Base-by-base conservation (phyloP, 2,888 invertebrate genomes). In the Dasypolia templi region DNA sequence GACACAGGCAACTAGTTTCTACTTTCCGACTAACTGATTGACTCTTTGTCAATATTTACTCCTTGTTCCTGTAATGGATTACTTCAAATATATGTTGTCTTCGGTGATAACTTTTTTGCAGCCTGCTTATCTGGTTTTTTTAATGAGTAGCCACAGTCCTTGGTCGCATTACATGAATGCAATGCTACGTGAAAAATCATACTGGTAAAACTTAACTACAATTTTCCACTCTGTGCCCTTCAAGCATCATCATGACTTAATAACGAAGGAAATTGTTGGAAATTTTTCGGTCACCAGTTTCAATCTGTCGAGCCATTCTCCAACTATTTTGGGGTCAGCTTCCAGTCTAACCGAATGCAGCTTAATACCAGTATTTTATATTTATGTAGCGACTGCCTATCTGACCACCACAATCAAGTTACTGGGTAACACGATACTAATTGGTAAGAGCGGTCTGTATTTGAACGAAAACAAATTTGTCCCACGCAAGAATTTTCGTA, bases 201-300 rank as follows among this genome's bases (percentile, higher is more conserved):
- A 39, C 63, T 11, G 26, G 0, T 14, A 29, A 49, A 35, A 6
- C 3, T 3, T 19, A 39, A 39, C 3, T 29, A 12, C 22, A 51
- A 11, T 4, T 51, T 39, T 11, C 11, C 61, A 68, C 76, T 55
- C 76, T 75, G 26, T 68, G n/a, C 2, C 39, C 17, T n/a, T n/a
- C 1, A 53, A 49, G 32, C 9, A 9, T 49, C 46, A 61, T 68
- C 76, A 68, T 68, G 53, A 75, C 39, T 59, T 74, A 35, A 46
- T 68, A 75, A 68, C 35, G 68, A 68, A 53, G 17, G 6, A 68
- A 68, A 76, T 68, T 68, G 68, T 68, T 22, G 26, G 42, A 66
- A 58, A 58, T 35, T 66, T 75, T 66, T 42, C 61, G 19, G 14
- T 53, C n/a, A 11, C 51, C 4, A 1, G 51, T 51, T n/a, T n/a